Evolutionary conservation across 2,888 invertebrate species (phyloP).

Genomic region (Agelastica alni): DNA sequence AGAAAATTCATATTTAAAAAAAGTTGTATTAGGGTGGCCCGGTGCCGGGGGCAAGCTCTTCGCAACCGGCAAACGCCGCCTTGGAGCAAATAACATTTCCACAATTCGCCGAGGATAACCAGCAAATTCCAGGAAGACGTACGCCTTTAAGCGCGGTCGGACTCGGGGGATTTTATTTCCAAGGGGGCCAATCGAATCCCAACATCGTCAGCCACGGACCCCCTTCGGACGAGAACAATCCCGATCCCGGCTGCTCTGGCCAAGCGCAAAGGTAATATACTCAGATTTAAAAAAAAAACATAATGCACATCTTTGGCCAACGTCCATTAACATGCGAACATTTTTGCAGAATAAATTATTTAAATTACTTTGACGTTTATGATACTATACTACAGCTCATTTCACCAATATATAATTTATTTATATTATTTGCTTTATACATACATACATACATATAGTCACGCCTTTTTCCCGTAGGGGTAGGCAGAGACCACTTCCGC

Average conservation of each 20-base stretch:
- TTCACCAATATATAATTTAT: no score
- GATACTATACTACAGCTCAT: no score
- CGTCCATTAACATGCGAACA: no score
- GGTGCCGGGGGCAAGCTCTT: slow-evolving; percentile 42
- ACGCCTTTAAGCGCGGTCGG: slow-evolving; percentile 85
- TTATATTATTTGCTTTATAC: no score
- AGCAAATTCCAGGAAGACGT: slow-evolving; percentile 65
- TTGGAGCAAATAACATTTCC: slow-evolving; percentile 47
- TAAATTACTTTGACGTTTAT: no score
- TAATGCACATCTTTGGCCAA: no score
- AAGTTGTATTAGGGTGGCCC: slow-evolving; percentile 37
- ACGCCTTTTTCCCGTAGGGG: no score
- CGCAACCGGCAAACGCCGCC: slow-evolving; percentile 35
- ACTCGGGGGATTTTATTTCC: slow-evolving; percentile 86
- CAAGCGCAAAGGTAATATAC: slow-evolving; percentile 41
- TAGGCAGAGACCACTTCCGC: no score
- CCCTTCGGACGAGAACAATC: slow-evolving; percentile 78
- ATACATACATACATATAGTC: no score
- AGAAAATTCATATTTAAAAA: no score
- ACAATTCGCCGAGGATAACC: slow-evolving; percentile 57
- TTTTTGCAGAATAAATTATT: no score
- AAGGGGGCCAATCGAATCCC: slow-evolving; percentile 61
- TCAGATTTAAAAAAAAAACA: no score
- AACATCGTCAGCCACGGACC: slow-evolving; percentile 51
- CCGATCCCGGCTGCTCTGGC: slow-evolving; percentile 63